Evolutionary conservation across 2,888 invertebrate genomes (phyloP), one percentile per base, ranked within the genome.

Genomic region (Hermaeophaga mercurialis): DNA sequence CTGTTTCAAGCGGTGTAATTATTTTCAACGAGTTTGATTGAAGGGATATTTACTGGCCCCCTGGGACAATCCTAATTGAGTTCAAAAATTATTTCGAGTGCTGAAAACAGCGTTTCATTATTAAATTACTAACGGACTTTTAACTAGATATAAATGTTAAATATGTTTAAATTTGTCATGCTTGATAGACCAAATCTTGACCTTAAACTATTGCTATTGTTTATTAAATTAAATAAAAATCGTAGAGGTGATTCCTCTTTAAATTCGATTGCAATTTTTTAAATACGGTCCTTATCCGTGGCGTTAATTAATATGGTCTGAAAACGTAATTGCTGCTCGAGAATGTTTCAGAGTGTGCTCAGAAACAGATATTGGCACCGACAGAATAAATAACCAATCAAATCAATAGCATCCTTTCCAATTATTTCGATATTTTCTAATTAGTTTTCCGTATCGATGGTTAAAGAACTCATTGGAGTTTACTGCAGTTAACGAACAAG

Each of bases 301-400:
- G 8, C 48, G 24, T 26, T 48, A 41, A 52, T 43, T 52, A 52
- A 52, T 43, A 52, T 33, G 39, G 41, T 50, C 28, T 41, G 15
- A 22, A 43, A 43, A 52, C 43, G 33, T 43, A 52, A 52, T 52
- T 52, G 44, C 52, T 43, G 34, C 43, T 43, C 52, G 22, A 28
- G 26, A 43, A 5, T 34, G 43, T 43, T 43, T 34, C 43, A 19
- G 33, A 52, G 43, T 33, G 33, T 52, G 33, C 43, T 52, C 52
- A 43, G 33, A 24, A 34, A 43, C 43, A 52, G 52, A 52, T 33
- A 52, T 52, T 52, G 34, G 52, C 39, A 43, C 17, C 22, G 52
- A 52, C 43, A 52, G 52, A 52, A 52, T 52, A 52, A 52, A 52
- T 52, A 52, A 43, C 52, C 52, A 52, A 52, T 44, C 52, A 44